A percentile compares a stretch with the other conserved stretches of the same genome.
Evolutionary conservation across 2,113 vertebrate species (phyloP).

Genomic region (Dicerorhinus sumatrensis): DNA sequence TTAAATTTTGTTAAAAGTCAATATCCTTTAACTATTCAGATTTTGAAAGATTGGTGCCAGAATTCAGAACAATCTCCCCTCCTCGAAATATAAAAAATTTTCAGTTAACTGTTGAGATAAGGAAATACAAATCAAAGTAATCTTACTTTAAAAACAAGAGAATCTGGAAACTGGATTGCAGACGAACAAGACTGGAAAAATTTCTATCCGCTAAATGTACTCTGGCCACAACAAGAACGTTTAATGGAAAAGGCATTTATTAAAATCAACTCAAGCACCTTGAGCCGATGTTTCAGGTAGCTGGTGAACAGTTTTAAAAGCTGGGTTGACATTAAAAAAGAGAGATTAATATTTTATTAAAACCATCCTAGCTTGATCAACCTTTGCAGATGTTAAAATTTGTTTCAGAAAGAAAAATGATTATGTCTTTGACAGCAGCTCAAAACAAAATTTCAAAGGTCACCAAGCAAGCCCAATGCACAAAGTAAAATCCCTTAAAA

Average conservation of each 20-base stretch:
- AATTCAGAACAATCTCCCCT: constrained; percentile 42
- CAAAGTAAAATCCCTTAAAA: constrained; percentile 43
- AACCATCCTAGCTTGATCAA: constrained; percentile 68
- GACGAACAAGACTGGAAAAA: constrained; percentile 14
- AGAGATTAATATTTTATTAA: constrained; percentile 71
- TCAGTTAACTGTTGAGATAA: constrained; percentile 50
- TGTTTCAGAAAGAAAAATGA: constrained; percentile 70
- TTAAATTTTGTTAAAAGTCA: constrained; percentile 68
- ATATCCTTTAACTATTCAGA: constrained; percentile 61
- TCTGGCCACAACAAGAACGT: constrained; percentile 37
- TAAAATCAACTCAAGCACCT: constrained; percentile 50
- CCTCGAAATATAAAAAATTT: constrained; percentile 9
- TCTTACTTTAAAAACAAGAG: constrained; percentile 54
- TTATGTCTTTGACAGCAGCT: constrained; percentile 59
- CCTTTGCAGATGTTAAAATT: constrained; percentile 62
- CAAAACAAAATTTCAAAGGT: constrained; percentile 75
- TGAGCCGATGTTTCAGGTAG: constrained; percentile 25
- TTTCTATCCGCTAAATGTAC: constrained; percentile 38
- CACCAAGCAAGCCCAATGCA: constrained; percentile 53
- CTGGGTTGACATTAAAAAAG: constrained; percentile 67
- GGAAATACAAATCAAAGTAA: constrained; percentile 53
- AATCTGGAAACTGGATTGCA: constrained; percentile 2
- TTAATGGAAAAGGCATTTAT: constrained; percentile 65
- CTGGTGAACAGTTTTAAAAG: constrained; percentile 63
- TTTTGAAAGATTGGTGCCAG: background rate